Conservation (phyloP, 2,888 invertebrate genomes). For the Phaedon cochleariae region DNA sequence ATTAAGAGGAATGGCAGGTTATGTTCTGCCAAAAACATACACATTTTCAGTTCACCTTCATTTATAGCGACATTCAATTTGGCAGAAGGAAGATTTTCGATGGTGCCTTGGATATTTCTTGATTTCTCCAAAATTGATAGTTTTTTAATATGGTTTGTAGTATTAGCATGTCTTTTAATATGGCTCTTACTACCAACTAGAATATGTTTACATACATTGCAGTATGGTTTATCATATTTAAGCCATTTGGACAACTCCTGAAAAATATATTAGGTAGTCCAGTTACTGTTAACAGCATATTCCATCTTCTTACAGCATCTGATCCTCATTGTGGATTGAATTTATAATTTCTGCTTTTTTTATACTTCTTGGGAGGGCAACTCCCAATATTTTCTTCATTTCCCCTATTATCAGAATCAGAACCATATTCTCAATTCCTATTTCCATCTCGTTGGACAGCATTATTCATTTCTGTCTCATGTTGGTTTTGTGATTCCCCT, state of each 20-base stretch:
- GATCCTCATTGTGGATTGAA: background rate
- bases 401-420: background rate
- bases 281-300: too few species aligned
- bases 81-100: background rate
- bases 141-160: constrained; percentile 1
- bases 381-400: background rate
- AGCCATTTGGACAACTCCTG: constrained; percentile 2
- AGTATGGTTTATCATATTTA: background rate
- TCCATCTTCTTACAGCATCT: too few species aligned
- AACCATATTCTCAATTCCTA: background rate
- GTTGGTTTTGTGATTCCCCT: too few species aligned
- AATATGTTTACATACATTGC: constrained; percentile 1
- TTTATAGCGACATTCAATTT: background rate
- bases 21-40: constrained; percentile 11
- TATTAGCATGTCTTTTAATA: background rate
- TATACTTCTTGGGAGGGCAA: background rate
- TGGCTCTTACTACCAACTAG: constrained; percentile 9
- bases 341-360: background rate
- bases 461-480: too few species aligned
- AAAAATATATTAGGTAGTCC: too few species aligned
- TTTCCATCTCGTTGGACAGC: too few species aligned
- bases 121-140: background rate
- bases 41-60: constrained; percentile 10
- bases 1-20: constrained; percentile 6
- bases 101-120: constrained; percentile 4